Evolutionary conservation across 2,888 invertebrate species (phyloP).

Genomic region (Drosophila stalkeri): DNA sequence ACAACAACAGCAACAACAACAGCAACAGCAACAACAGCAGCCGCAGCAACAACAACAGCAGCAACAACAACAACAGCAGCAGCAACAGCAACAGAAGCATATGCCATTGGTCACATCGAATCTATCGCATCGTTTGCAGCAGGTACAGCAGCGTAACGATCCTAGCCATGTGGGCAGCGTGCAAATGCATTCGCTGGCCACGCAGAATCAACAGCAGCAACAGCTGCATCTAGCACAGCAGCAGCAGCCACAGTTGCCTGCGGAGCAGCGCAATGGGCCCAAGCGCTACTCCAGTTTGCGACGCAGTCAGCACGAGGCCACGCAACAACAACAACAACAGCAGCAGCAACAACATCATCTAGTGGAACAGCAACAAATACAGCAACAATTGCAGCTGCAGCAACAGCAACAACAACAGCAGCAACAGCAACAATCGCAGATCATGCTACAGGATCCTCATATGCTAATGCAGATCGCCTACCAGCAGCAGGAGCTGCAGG

Average conservation of each 20-base stretch:
- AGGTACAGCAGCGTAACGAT: constrained; percentile 84
- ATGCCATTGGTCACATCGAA: constrained; percentile 65
- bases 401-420: constrained; percentile 61
- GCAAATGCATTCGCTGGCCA: constrained; percentile 84
- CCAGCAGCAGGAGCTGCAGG: constrained; percentile 82
- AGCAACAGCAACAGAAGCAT: constrained; percentile 41
- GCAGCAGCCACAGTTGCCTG: constrained; percentile 64
- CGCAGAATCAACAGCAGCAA: constrained; percentile 78
- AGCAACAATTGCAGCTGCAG: constrained; percentile 59
- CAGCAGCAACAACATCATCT: constrained; percentile 72
- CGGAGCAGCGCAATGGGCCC: constrained; percentile 86
- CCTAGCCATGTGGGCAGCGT: constrained; percentile 85
- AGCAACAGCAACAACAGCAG: constrained; percentile 57
- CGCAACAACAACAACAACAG: constrained; percentile 58
- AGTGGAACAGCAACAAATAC: constrained; percentile 61
- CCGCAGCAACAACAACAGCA: constrained; percentile 57
- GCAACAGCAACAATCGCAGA: constrained; percentile 74
- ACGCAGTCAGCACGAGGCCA: constrained; percentile 82
- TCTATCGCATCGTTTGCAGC: constrained; percentile 83
- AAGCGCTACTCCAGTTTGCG: constrained; percentile 90
- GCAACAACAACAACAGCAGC: constrained; percentile 56
- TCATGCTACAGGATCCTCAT: constrained; percentile 80
- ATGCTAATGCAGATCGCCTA: constrained; percentile 79
- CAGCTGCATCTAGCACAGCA: constrained; percentile 37
- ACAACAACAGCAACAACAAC: constrained; percentile 40